Conservation (phyloP, 2,888 invertebrate species). For the Tetanocera ferruginea region DNA sequence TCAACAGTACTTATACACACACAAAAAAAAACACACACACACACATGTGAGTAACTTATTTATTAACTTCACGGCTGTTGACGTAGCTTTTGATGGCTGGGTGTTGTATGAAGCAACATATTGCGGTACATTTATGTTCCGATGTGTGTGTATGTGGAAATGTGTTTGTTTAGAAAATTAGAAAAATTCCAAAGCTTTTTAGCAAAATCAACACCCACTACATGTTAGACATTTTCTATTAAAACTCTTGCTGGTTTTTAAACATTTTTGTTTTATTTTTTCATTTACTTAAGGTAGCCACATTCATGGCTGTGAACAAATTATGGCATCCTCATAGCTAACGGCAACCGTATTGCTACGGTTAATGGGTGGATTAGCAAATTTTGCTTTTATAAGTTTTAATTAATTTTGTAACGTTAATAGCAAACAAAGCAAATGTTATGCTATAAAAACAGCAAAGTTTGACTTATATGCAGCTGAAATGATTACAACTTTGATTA, state of each 20-base stretch:
- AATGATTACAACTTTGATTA: too few species aligned
- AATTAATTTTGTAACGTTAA: too few species aligned
- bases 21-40: neutral
- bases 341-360: too few species aligned
- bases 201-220: conserved; percentile 12
- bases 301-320: too few species aligned
- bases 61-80: neutral
- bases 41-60: neutral
- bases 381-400: too few species aligned
- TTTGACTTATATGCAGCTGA: too few species aligned
- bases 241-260: neutral
- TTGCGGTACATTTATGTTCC: neutral
- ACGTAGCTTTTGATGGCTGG: neutral
- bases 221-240: neutral
- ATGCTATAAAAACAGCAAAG: too few species aligned
- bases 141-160: neutral
- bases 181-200: conserved; percentile 5
- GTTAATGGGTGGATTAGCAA: too few species aligned
- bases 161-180: conserved; percentile 1
- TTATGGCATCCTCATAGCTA: too few species aligned
- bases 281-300: too few species aligned
- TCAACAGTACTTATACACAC: neutral
- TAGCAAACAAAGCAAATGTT: too few species aligned
- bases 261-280: too few species aligned
- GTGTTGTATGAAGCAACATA: conserved; percentile 1